These are phyloP conservation scores for Exaiptasia diaphana DNA, from an alignment of 64 coral and sea anemone species.

Conservation along the genomic window DNA sequence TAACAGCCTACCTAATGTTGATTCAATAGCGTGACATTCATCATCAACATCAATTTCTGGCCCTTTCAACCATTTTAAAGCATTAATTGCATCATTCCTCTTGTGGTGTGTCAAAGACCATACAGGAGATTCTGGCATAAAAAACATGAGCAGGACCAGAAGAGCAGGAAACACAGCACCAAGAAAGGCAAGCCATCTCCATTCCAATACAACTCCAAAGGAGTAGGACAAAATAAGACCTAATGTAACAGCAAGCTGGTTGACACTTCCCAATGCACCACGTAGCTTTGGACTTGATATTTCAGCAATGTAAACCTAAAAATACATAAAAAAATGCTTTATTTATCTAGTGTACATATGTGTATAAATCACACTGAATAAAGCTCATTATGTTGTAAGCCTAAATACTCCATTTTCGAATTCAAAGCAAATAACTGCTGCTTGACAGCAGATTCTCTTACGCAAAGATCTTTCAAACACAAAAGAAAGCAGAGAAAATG, in stretches of 20 bases:
- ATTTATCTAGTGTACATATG: no score
- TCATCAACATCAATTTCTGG: slow-evolving; percentile 31
- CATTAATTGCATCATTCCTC: slow-evolving; percentile 40
- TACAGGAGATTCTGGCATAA: slow-evolving; percentile 79
- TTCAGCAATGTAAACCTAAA: slow-evolving; percentile 91
- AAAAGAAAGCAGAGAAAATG: no score
- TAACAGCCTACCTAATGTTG: no score
- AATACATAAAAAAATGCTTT: no score
- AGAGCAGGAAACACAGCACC: slow-evolving; percentile 60
- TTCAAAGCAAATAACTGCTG: no score
- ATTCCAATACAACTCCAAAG: slow-evolving; percentile 46
- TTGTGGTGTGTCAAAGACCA: slow-evolving; percentile 64
- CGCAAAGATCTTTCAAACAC: no score
- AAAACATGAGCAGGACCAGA: slow-evolving; percentile 48
- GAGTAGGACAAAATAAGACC: slow-evolving; percentile 55
- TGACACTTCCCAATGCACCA: slow-evolving; percentile 74
- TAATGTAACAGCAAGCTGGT: slow-evolving; percentile 71
- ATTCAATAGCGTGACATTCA: slow-evolving; percentile 64
- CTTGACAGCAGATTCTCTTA: no score
- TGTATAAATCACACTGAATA: no score
- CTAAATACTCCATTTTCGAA: no score
- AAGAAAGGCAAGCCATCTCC: slow-evolving; percentile 75
- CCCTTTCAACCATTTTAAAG: slow-evolving; percentile 62
- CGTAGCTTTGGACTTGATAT: slow-evolving; percentile 58
- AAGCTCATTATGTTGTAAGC: no score